Base-by-base conservation (phyloP, 2,888 invertebrate genomes). In the Pristionchus exspectatus region DNA sequence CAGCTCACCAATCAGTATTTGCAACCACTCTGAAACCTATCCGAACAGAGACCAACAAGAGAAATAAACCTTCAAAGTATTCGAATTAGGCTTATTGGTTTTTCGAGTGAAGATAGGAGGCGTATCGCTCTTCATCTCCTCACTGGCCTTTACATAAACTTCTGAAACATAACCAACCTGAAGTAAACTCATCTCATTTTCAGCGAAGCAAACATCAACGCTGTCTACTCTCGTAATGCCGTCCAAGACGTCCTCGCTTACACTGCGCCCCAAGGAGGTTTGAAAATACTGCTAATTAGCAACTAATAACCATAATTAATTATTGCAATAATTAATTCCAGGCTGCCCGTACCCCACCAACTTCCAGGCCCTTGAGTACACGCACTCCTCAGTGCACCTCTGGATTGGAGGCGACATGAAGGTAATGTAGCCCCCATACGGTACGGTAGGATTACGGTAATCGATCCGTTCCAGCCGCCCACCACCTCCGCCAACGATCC, bases 391-490 rank as follows among this genome's bases (percentile, higher is more conserved):
- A 0, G 93, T 95, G 38, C 94, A 94, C 89, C 90, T 94, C 38
- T 94, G 93, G 92, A 92, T 94, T 66, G 95, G 95, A 33, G 95
- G 95, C 14, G 94, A 95, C 87, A 95, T 95, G 94, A 94, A 94
- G 87, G 87, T 88, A 24, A 14, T 27, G 59, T 63, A 24, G 30
- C 21, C 16, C 24, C 1, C 12, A 27, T 9, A n/a, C 18, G n/a
- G 38, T 83, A 54, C 56, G 74, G 38, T 74, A 74, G 74, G 24
- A 30, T 2, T 50, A 59, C 44, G 50, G 30, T 69, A 33, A 27
- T 33, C 59, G 30, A 21, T n/a, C 12, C 44, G 4, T 87, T 69
- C 7, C 56, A 88, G 87, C 93, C 93, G 16, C 93, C 93, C 27
- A 90, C 91, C 9, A 93, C 93, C 0, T 93, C 93, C n/a, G 93